These are phyloP conservation scores for Scarus forsteni DNA, from an alignment of 2,797 vertebrate species.

Conservation along the genomic window DNA sequence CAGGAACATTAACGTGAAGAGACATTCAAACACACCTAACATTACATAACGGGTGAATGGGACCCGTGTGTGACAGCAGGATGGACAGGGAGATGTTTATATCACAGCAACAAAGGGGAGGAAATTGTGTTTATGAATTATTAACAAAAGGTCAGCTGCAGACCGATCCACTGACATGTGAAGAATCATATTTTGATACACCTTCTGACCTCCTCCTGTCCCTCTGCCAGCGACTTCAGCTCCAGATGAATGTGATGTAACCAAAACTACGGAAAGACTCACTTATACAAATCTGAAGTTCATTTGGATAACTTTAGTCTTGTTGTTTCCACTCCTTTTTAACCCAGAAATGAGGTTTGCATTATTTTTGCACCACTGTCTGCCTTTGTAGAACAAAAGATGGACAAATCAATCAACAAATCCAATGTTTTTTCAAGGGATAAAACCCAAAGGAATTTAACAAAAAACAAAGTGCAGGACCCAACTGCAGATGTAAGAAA, in stretches of 20 bases:
- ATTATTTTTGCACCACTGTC: no score
- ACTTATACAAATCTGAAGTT: background rate
- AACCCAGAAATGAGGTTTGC: no score
- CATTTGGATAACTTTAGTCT: background rate
- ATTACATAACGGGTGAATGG: conserved; percentile 7
- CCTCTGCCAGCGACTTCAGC: background rate
- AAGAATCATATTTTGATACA: background rate
- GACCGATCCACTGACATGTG: background rate
- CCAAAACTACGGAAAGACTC: background rate
- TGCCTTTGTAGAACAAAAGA: no score
- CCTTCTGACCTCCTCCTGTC: background rate
- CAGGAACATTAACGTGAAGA: background rate
- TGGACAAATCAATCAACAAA: background rate
- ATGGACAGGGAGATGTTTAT: conserved; percentile 13
- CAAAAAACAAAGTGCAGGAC: no score
- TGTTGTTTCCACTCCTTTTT: background rate
- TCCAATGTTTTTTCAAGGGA: no score
- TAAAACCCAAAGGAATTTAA: no score
- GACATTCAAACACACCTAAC: background rate
- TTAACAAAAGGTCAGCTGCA: background rate
- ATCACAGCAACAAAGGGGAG: background rate
- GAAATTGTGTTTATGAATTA: conserved; percentile 23
- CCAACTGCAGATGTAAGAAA: no score
- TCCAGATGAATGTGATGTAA: background rate
- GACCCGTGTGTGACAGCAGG: conserved; percentile 24